Percentiles rank a stretch among this genome's conserved stretches.
Evolutionary conservation across 2,888 invertebrate genomes (phyloP).

Genomic region (Agonopterix arenella): DNA sequence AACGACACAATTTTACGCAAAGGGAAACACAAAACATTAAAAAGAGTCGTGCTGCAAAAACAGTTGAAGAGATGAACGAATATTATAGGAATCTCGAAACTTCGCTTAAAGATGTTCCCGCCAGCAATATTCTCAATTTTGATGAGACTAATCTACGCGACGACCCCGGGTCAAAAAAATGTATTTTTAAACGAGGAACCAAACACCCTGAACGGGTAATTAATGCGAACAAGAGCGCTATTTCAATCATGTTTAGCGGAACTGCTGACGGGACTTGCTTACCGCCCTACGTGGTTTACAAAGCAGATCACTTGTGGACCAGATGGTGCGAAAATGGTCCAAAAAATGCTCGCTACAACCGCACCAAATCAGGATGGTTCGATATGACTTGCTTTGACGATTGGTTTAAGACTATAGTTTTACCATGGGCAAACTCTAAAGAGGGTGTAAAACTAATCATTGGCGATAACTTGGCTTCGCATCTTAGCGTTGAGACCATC

Average conservation of each 20-base stretch:
- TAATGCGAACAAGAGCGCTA: constrained; percentile 28
- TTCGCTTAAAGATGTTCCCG: constrained; percentile 1
- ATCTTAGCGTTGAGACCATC: constrained; percentile 3
- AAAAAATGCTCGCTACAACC: constrained; percentile 29
- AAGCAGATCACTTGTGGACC: constrained; percentile 32
- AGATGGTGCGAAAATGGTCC: constrained; percentile 42
- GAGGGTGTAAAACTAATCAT: constrained; percentile 9
- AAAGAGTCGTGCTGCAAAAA: constrained; percentile 7
- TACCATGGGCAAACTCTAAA: constrained; percentile 9
- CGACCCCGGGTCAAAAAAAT: constrained; percentile 17
- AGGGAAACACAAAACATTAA: constrained; percentile 10
- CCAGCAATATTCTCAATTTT: constrained; percentile 5
- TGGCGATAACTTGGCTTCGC: constrained; percentile 10
- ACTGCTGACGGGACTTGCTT: constrained; percentile 21
- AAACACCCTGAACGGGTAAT: constrained; percentile 35
- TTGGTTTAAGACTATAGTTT: constrained; percentile 21
- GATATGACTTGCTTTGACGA: constrained; percentile 27
- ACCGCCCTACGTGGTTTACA: constrained; percentile 45
- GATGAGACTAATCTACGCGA: constrained; percentile 12
- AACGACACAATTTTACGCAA: constrained; percentile 2
- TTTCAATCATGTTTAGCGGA: constrained; percentile 36
- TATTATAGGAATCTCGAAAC: constrained; percentile 4
- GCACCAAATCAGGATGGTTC: constrained; percentile 37
- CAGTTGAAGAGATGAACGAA: constrained; percentile 1
- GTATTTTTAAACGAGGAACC: constrained; percentile 21